Base-by-base conservation (phyloP, 2,113 vertebrate genomes). In the Prochilodus magdalenae region DNA sequence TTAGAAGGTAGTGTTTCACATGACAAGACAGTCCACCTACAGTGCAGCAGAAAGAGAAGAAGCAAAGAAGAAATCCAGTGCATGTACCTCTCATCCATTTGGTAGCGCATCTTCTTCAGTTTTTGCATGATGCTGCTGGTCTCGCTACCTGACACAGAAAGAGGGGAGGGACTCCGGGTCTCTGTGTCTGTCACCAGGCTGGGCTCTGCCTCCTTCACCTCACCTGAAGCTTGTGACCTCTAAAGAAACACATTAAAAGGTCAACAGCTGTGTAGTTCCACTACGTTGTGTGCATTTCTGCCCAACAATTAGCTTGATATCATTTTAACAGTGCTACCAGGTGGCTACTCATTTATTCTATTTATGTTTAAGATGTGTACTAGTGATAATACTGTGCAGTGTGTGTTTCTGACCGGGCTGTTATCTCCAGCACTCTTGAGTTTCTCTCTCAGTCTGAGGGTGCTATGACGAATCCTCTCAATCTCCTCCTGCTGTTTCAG, bases 91-190 rank as follows among this genome's bases (percentile, higher is more conserved):
- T 99, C 96, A 89, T 99, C 97, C 95, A 95, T 97, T 83, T 96
- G 97, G 86, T 94, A 96, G 85, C 95, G 96, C 97, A 99, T 99
- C 93, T 97, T 99, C 92, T 98, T 98, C 16, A 99, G 95, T 86
- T 98, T 99, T 90, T 99, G 96, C 98, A 99, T 97, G 89, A 99
- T 98, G 93, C 97, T 99, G 91, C 97, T 99, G 0, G 97, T 99
- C 86, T 99, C 98, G 80, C 96, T 98, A 87, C 97, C 97, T 26
- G 98, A 98, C 73, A 97, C 89, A 0, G 98, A 99, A 55, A 96
- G 73, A 0, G 97, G 94, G 20, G 98, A 99, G 81, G 95, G 95
- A 84, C 95, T 97, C 29, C 96, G 96, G 26, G 93, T 92, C 72
- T 96, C 96, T n/a, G 88, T 82, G 57, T 95, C 96, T 0, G 95